Evolutionary conservation across 1,140 invertebrate genomes (phyloP).

Genomic region (Pseudoatta argentina): DNA sequence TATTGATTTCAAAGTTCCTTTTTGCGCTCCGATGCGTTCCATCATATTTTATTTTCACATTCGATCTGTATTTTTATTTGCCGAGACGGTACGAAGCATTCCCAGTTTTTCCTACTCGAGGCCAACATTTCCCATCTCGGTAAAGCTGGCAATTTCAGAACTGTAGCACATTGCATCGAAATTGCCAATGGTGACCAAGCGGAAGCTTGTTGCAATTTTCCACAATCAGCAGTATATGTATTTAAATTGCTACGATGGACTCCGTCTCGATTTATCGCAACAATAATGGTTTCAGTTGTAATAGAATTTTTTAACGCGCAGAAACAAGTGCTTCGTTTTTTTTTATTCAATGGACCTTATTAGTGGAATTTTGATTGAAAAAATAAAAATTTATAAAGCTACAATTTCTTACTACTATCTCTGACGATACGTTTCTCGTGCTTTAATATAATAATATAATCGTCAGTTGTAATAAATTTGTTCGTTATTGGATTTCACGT

Average conservation of each 20-base stretch:
- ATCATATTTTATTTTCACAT: slow-evolving; percentile 59
- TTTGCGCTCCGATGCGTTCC: background rate
- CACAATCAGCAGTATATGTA: background rate
- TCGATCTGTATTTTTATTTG: slow-evolving; percentile 49
- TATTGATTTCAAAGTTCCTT: slow-evolving; percentile 52
- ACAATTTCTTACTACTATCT: background rate
- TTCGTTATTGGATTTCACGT: background rate
- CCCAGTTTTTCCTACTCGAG: background rate
- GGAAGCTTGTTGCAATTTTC: slow-evolving; percentile 28
- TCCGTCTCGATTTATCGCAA: slow-evolving; percentile 6
- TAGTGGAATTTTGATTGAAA: background rate
- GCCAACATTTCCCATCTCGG: slow-evolving; percentile 41
- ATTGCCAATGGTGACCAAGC: slow-evolving; percentile 19
- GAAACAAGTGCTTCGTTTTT: background rate
- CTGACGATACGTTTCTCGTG: background rate
- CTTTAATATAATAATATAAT: slow-evolving; percentile 19
- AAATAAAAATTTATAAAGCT: background rate
- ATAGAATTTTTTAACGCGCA: background rate
- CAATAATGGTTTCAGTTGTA: background rate
- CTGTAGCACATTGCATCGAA: background rate
- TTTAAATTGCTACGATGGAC: background rate
- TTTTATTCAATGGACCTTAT: background rate
- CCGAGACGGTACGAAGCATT: background rate
- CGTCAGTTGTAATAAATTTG: slow-evolving; percentile 4
- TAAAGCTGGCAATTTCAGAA: slow-evolving; percentile 50